A percentile compares a stretch with the other conserved stretches of the same genome.
phyloP scores from a whole-genome alignment of 2,888 invertebrate genomes.

The Bimastos eiseni region DNA sequence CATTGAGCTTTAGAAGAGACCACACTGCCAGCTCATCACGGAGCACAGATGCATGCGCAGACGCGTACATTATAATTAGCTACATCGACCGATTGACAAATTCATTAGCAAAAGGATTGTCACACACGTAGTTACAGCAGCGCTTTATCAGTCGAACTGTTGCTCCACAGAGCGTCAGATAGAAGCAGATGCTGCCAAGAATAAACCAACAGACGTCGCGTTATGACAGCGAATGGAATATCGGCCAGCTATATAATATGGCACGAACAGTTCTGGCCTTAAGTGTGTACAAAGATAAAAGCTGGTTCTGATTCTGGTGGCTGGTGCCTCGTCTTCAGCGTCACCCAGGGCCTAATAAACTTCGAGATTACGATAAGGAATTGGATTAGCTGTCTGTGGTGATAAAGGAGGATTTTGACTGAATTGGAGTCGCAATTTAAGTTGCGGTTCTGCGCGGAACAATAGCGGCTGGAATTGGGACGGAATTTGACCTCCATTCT shows the following conservation, averaged over 20 bases:
- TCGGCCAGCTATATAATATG: not conserved
- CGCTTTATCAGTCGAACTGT: not conserved
- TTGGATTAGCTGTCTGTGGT: too few relatives aligned
- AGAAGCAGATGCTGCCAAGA: not conserved
- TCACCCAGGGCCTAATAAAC: too few relatives aligned
- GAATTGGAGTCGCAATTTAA: not conserved
- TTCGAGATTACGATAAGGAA: too few relatives aligned
- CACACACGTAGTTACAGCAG: not conserved
- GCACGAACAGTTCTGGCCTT: not conserved
- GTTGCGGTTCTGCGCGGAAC: not conserved
- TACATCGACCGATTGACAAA: not conserved
- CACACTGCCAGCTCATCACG: not conserved
- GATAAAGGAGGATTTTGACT: not conserved
- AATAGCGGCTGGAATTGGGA: not conserved
- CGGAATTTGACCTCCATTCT: not conserved
- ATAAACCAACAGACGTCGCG: not conserved
- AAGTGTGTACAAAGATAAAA: not conserved
- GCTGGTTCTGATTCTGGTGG: not conserved
- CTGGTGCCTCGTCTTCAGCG: too few relatives aligned
- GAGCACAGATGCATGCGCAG: not conserved
- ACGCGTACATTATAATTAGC: not conserved
- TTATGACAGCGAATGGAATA: not conserved
- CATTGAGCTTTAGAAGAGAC: not conserved
- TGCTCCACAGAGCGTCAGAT: not conserved
- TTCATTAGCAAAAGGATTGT: not conserved